Base-by-base conservation (phyloP, 2,797 vertebrate species). In the Novumbra hubbsi region DNA sequence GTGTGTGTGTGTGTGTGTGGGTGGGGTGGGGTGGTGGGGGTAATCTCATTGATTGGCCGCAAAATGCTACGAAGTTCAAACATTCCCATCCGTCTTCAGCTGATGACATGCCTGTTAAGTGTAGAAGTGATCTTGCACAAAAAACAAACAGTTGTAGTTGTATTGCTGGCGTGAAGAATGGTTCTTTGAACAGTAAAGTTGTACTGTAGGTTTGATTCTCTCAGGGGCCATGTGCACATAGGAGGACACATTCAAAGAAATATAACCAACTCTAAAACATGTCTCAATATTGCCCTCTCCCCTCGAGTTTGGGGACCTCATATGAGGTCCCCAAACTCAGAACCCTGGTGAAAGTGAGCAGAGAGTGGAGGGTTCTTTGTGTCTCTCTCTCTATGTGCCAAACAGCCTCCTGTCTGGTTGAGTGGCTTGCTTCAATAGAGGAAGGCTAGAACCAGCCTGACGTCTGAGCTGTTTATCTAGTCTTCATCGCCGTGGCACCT, bases 381-480 rank as follows among this genome's bases (percentile, higher is more conserved):
- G 55, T 41, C 3, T 2, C 84, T 41, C 3, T 2, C 84, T 92
- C 90, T 89, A 84, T 88, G 87, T 85, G 84, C 75, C 87, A 92
- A 90, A 91, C 90, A 89, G 38, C 67, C 41, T 90, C 87, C 90
- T 89, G 85, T 87, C 86, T 81, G 87, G 87, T 90, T 92, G 91
- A 93, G 85, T 86, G 90, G 90, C 84, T 87, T 88, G 81, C 84
- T 81, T 93, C 90, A 92, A 91, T 91, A 89, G 87, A 52, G 28
- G 38, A 27, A 57, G 34, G 71, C 65, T 52, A 38, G 80, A 75
- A 68, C 60, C 68, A 52, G 70, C 73, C 78, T 65, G 87, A 17
- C 30, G 91, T 89, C 86, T 88, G 86, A 87, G 86, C 75, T 91
- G 90, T 93, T 93, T 94, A 91, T 93, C 90, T 91, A 89, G 86